Evolutionary conservation across 2,797 vertebrate species (phyloP), one percentile per base, ranked within the genome.

Genomic region (Phyllotis vaccarum): DNA sequence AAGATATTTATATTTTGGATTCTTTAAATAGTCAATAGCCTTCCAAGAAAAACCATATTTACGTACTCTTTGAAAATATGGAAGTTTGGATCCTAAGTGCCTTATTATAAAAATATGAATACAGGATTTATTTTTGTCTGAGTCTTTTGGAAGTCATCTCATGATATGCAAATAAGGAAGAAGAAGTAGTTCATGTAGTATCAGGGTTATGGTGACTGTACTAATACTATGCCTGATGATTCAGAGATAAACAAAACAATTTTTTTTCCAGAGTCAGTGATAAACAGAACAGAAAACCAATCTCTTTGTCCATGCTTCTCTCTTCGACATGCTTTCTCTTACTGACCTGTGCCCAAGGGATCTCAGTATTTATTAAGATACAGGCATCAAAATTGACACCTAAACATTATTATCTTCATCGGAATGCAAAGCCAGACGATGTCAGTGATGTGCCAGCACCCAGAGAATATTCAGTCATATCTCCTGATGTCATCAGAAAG

Each of bases 331-430:
- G 2, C 14, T 54, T 34, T 94, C 6, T 13, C 78, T 76, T 91
- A 89, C 72, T 94, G 78, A 88, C 43, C 19, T 1, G 34, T 0
- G 72, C 43, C 74, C 85, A 75, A 89, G 27, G 68, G 34, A 27
- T 79, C 86, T 95, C 43, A 64, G 43, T 34, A 60, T 43, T 86
- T 86, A 95, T 74, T 80, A 89, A 78, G 72, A 95, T 86, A 88
- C 29, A 94, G 96, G 90, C 68, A 91, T 94, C 87, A 92, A 90
- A 90, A 90, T 34, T 78, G 85, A 89, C 68, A 94, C 82, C 78
- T 94, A 46, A 75, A 46, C 78, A 29, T 52, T 46, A 13, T 93
- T 93, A 93, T 97, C 66, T 95, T 54, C 11, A 60, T 21, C 85
- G 86, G 68, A 64, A 90, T 58, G 79, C n/a, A 82, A 86, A 88